Base-by-base conservation (phyloP, 1,140 invertebrate species). In the Tetraneura akinire region DNA sequence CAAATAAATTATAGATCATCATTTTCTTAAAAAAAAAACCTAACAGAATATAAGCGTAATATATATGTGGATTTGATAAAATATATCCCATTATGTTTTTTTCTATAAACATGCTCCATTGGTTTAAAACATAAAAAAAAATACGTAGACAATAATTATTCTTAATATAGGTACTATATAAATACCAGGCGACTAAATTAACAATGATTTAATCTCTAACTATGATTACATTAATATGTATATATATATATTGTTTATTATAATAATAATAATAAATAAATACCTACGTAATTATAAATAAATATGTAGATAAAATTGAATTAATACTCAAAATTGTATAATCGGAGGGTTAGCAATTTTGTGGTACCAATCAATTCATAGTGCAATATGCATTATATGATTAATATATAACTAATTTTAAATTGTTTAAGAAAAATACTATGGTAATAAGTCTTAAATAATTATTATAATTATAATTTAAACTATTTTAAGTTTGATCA, bases 321-420 rank as follows among this genome's bases (percentile, higher is more conserved):
- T 60, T 78, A 78, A 78, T 78, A 78, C 74, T 78, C 74, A 62
- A 78, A n/a, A 76, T 62, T 62, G 10, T 60, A 78, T 29, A 29
- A 78, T 78, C 74, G 74, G 74, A 78, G 53, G 74, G 74, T 60
- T 60, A 57, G 68, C 68, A 71, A 51, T 71, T 13, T 62, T 60
- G 74, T 78, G 74, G 74, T 78, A 78, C 74, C 74, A 78, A 78
- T 78, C 74, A 60, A 78, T 57, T 37, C 53, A 78, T 21, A 78
- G 23, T 78, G 47, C 11, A 53, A 55, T 42, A 74, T 37, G 29
- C 49, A 74, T 53, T 37, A 16, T 55, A 57, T 76, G 71, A 53
- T 55, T 37, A 74, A 37, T 74, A 76, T 37, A 42, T 23, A 68
- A 68, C 21, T 32, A 6, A 62, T 62, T 32, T 14, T 16, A 57